Base-by-base conservation (phyloP, 2,797 vertebrate genomes). In the Molothrus ater region DNA sequence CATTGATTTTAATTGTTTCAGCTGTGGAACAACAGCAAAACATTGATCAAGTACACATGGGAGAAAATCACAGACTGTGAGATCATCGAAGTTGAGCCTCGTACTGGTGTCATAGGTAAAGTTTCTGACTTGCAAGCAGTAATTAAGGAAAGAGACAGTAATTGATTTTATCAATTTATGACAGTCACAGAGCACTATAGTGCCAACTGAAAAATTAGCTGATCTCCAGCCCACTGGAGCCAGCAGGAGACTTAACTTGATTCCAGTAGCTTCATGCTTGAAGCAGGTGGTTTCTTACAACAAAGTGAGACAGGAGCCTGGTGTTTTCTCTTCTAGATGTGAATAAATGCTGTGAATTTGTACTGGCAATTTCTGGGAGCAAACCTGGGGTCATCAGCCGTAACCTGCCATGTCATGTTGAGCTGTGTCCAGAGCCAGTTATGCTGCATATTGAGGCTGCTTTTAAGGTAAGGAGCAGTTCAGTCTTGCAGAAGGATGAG, bases 11-110 rank as follows among this genome's bases (percentile, higher is more conserved):
- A 81, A 84, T 84, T 92, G 63, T 88, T 95, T 84, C 92, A 99
- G 99, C 99, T 99, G 98, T 99, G 99, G 99, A 99, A 99, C 96
- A 98, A 99, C 94, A 99, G 99, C 97, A 99, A 92, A 95, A 98
- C 98, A 6, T 34, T 82, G n/a, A 96, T 99, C 96, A 96, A 68
- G 26, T 99, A 98, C 96, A 96, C 95, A 0, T 99, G 99, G 99
- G 98, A 98, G 63, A 98, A 94, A 72, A 93, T 98, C 43, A 95
- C 66, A 3, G 57, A 96, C 64, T 86, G 93, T 75, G 98, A 98
- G 90, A 97, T 98, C n/a, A 94, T 99, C 29, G 98, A 99, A 96
- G 99, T 99, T 61, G 98, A 98, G 85, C 99, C 99, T 74, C 96
- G 88, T 93, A 50, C 92, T 36, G 99, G 99, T 60, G 43, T 96